Evolutionary conservation across 2,888 invertebrate species (phyloP), one percentile per base, ranked within the genome.

Genomic region (Polylopha cassiicola): DNA sequence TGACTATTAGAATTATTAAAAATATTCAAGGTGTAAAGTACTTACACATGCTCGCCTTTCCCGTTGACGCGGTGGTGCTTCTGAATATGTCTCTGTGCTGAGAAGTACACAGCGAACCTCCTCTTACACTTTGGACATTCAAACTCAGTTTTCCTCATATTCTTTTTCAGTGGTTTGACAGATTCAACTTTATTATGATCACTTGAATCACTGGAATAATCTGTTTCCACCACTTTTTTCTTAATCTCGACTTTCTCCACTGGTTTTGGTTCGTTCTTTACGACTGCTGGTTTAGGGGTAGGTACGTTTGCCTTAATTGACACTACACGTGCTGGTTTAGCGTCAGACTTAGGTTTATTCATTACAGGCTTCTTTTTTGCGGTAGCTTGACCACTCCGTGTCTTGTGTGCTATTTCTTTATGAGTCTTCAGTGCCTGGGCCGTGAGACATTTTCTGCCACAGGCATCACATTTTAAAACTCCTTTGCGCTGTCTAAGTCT

Each of bases 71-170:
- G 62, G 31, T 80, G 81, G 8, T 47, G 46, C 15, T 69, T 78
- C 29, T 79, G 68, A 42, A 81, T 74, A 20, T 81, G 81, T 48
- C 58, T 67, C 7, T 51, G 51, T 0, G 79, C 73, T 3, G 66
- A 54, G 24, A 70, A 74, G 29, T 68, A 70, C 1, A 64, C 60
- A 2, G 49, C 39, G 22, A 72, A 80, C 1, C 50, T 27, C 32
- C 51, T 53, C 0, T 39, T 23, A 44, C 81, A 81, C 24, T 62
- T 54, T 0, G 81, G 80, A 24, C 81, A 81, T 34, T 67, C 62
- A 31, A 76, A 81, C 11, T 67, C 58, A 0, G 62, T 53, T 33
- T 55, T 66, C 4, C 45, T 48, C 0, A 22, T 37, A 1, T 10
- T 7, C 3, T n/a, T 23, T 2, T 1, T 37, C 24, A 1, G 31